phyloP scores from a whole-genome alignment of 2,888 invertebrate genomes.

The Marasmarcha lunaedactyla region DNA sequence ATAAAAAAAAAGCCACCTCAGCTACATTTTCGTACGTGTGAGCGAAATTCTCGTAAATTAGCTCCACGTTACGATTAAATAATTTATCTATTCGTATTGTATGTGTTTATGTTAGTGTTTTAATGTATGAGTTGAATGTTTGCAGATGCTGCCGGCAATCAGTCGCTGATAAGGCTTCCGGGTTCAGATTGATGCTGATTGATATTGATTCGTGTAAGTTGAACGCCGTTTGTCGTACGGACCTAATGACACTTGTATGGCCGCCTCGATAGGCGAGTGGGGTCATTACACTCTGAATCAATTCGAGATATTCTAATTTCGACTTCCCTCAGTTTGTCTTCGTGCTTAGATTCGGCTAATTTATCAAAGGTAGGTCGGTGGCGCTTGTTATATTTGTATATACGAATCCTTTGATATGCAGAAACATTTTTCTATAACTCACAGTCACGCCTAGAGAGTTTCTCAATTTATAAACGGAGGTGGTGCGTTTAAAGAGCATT shows the following conservation, averaged over 20 bases:
- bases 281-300: not conserved
- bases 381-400: not conserved
- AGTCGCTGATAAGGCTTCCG: conserved; percentile 53
- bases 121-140: no score
- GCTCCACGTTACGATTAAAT: no score
- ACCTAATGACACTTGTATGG: conserved; percentile 32
- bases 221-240: conserved; percentile 19
- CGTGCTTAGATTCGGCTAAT: not conserved
- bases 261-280: conserved; percentile 5
- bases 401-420: not conserved
- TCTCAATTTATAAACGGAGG: conserved; percentile 19
- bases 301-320: not conserved
- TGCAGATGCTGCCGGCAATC: conserved; percentile 30
- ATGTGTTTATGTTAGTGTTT: no score
- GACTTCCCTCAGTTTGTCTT: not conserved
- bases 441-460: conserved; percentile 27
- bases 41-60: no score
- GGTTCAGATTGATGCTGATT: conserved; percentile 56
- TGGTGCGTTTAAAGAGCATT: no score
- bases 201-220: conserved; percentile 46
- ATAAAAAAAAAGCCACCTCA: no score
- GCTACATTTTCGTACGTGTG: no score
- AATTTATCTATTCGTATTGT: no score
- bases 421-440: conserved; percentile 2
- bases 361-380: not conserved